phyloP scores from a whole-genome alignment of 2,113 vertebrate genomes.

The Xiphophorus maculatus region DNA sequence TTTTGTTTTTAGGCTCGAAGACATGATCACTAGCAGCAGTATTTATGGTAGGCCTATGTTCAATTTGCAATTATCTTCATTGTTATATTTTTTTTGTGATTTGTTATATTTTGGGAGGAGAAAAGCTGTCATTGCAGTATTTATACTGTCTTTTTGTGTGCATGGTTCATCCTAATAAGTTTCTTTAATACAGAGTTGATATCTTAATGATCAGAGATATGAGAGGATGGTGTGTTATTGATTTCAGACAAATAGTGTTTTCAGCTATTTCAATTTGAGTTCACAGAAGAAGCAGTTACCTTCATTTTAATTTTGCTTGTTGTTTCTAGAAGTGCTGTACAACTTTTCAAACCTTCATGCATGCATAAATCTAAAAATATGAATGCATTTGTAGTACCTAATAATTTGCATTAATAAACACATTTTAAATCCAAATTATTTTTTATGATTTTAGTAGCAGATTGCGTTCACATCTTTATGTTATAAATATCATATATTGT shows the following conservation, averaged over 20 bases:
- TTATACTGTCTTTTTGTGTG: slow-evolving; percentile 41
- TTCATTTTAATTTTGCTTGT: slow-evolving; percentile 41
- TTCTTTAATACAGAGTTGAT: neutral
- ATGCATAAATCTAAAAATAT: slow-evolving; percentile 21
- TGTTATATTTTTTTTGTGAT: slow-evolving; percentile 14
- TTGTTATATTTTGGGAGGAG: slow-evolving; percentile 28
- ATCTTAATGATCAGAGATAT: slow-evolving; percentile 14
- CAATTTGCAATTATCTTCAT: slow-evolving; percentile 87
- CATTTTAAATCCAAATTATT: neutral
- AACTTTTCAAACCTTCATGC: slow-evolving; percentile 33
- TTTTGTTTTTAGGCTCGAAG: slow-evolving; percentile 91
- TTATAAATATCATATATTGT: neutral
- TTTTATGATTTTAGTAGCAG: neutral
- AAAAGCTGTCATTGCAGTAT: slow-evolving; percentile 24
- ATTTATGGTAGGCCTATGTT: slow-evolving; percentile 93
- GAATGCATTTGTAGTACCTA: neutral
- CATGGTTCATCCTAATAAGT: slow-evolving; percentile 13
- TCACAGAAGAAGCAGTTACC: slow-evolving; percentile 20
- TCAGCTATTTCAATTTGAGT: slow-evolving; percentile 17
- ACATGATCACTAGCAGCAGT: slow-evolving; percentile 99
- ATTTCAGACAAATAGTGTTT: slow-evolving; percentile 35
- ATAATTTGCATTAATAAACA: slow-evolving; percentile 4
- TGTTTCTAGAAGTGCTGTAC: slow-evolving; percentile 23
- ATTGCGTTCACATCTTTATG: neutral
- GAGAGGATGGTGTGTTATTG: slow-evolving; percentile 17